These are phyloP conservation scores for Aricia agestis DNA, from an alignment of 1,140 invertebrate species.

Conservation along the genomic window DNA sequence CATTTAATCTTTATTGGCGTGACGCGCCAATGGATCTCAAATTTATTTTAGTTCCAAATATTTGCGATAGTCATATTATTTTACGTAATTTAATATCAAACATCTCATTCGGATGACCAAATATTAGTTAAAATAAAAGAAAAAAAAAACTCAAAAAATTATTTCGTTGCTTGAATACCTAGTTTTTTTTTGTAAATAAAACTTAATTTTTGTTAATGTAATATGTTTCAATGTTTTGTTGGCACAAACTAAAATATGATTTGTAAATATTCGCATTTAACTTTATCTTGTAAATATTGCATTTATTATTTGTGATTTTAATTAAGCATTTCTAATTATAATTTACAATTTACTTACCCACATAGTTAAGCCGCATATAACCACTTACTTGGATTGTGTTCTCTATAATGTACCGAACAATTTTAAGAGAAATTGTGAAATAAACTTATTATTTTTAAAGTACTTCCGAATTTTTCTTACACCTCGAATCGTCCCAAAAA, in stretches of 20 bases:
- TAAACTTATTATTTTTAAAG: conserved; percentile 69
- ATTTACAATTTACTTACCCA: conserved; percentile 44
- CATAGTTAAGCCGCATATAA: conserved; percentile 58
- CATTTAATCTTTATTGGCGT: conserved; percentile 47
- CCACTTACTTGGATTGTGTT: conserved; percentile 64
- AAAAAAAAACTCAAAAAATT: conserved; percentile 21
- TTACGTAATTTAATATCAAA: conserved; percentile 34
- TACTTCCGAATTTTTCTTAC: conserved; percentile 40
- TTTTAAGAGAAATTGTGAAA: conserved; percentile 54
- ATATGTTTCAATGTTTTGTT: conserved; percentile 41
- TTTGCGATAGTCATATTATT: conserved; percentile 59
- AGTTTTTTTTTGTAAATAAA: conserved; percentile 25
- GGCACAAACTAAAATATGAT: conserved; percentile 40
- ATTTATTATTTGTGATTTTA: conserved; percentile 67
- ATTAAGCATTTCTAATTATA: conserved; percentile 50
- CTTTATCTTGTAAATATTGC: conserved; percentile 67
- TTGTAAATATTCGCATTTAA: conserved; percentile 28
- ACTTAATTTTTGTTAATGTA: conserved; percentile 37
- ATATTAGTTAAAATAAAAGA: conserved; percentile 59
- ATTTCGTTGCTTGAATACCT: conserved; percentile 38
- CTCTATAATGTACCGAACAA: conserved; percentile 40
- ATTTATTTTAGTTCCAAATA: conserved; percentile 70
- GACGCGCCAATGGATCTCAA: conserved; percentile 58
- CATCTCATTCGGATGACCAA: conserved; percentile 50
- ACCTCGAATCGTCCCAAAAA: conserved; percentile 6